Base-by-base conservation (phyloP, 2,888 invertebrate genomes). In the Melitaea athalia region DNA sequence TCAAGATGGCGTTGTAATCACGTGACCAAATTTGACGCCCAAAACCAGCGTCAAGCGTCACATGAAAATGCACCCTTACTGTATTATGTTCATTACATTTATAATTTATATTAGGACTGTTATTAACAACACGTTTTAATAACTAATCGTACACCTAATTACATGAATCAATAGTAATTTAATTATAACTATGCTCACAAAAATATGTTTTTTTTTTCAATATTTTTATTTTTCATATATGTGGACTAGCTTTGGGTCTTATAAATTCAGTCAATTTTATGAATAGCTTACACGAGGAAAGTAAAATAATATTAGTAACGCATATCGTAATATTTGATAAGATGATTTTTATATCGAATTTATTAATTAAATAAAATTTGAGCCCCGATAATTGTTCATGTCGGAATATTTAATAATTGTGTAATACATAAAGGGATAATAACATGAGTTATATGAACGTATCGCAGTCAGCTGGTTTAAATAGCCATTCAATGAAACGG, bases 241-340 rank as follows among this genome's bases (percentile, higher is more conserved):
- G 64, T 74, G 69, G 74, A 74, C 74, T 74, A 74, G 74, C 66
- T 72, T 71, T 63, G 73, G 73, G 69, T 72, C 71, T 66, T 68
- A 70, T 62, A 69, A 43, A 69, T 67, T 67, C 64, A 69, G 59
- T 69, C 61, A 64, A 53, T 61, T 61, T 66, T 61, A 61, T 42
- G 55, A 43, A 57, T 57, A 53, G 38, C 52, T 45, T 42, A 42
- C 14, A 61, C 49, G 33, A 45, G 47, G 43, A 61, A 42, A 63
- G 53, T 53, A 55, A 61, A 64, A 55, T 42, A 6, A 59, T 33
- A 17, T 11, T 31, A 55, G 33, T 55, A 55, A 24, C 17, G 33
- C 14, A 55, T 31, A 33, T 31, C 50, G 24, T 53, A 53, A 53
- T 33, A 14, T 55, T 53, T 55, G 33, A 55, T 33, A 33, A 31